Evolutionary conservation across 2,888 invertebrate genomes (phyloP), one percentile per base, ranked within the genome.

Genomic region (Caenorhabditis imperialis): DNA sequence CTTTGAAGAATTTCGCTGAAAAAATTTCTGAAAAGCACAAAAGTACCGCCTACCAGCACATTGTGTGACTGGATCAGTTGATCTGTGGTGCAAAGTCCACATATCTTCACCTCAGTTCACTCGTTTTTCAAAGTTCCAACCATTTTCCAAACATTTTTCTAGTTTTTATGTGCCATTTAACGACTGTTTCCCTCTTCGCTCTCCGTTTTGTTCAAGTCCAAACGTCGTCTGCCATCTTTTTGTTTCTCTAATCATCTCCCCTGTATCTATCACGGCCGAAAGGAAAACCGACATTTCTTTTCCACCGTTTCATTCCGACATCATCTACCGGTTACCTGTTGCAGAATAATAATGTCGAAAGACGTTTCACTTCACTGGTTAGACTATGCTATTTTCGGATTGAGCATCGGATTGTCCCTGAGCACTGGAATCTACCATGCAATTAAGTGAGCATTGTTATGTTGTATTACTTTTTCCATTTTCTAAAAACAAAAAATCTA

Each of bases 361-460:
- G 55, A 65, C 20, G 54, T 63, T 25, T 54, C 63, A 25, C 55
- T 65, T 30, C 63, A 65, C 37, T 82, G 82, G 81, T 51, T 77
- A 35, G 84, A 84, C 58, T 84, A 82, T 75, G 75, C 81, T 3
- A 77, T 84, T 42, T 82, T 84, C 50, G 63, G 61, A 7, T 53
- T 78, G 20, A 81, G 81, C 44, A 73, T 84, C 20, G 70, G 76
- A n/a, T 72, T 84, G 23, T 83, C 83, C 3, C 61, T 84, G 27
- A 78, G 81, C 14, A 84, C 84, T n/a, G 84, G 84, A 44, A 61
- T 83, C 25, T 84, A 83, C 60, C 84, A 84, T 75, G 84, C 84
- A 2, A 74, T 84, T 57, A 81, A 79, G 84, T 83, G 22, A 78
- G 81, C 50, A 44, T 45, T 37, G 22, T 23, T n/a, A 30, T 23